Percentiles rank a stretch among this genome's conserved stretches.
These are phyloP conservation scores for Malurus splendens DNA, from an alignment of 2,797 vertebrate genomes.

Conservation along the genomic window DNA sequence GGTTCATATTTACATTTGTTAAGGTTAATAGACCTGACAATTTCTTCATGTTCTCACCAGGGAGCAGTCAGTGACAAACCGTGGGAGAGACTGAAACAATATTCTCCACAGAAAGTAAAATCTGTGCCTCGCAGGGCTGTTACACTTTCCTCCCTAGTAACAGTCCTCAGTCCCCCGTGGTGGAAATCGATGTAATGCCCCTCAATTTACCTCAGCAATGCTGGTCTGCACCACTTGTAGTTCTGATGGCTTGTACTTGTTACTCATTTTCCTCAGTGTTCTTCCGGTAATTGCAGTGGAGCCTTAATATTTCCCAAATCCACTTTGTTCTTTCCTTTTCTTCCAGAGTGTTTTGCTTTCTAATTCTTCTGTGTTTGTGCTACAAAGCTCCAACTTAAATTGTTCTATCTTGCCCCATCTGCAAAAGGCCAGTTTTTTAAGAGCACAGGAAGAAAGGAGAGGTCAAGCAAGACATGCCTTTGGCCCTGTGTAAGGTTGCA, in stretches of 20 bases:
- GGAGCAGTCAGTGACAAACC: slow-evolving; percentile 27
- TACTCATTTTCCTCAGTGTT: background rate
- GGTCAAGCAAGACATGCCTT: background rate
- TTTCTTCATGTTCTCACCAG: slow-evolving; percentile 62
- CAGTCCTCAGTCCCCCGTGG: background rate
- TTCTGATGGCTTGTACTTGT: background rate
- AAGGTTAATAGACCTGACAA: slow-evolving; percentile 67
- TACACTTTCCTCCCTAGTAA: background rate
- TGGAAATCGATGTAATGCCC: background rate
- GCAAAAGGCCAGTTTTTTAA: background rate
- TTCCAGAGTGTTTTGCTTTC: background rate
- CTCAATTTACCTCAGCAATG: background rate
- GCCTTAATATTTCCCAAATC: background rate
- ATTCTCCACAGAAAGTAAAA: background rate
- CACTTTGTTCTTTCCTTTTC: background rate
- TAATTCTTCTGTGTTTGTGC: background rate
- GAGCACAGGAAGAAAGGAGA: background rate
- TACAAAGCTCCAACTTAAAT: background rate
- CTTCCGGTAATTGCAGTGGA: background rate
- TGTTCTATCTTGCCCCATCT: background rate
- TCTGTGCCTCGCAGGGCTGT: background rate
- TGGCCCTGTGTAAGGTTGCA: background rate
- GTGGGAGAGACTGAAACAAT: background rate
- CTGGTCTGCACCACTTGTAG: background rate
- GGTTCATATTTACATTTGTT: slow-evolving; percentile 62